Evolutionary conservation across 2,888 invertebrate genomes (phyloP), one percentile per base, ranked within the genome.

Genomic region (Eretmocerus hayati): DNA sequence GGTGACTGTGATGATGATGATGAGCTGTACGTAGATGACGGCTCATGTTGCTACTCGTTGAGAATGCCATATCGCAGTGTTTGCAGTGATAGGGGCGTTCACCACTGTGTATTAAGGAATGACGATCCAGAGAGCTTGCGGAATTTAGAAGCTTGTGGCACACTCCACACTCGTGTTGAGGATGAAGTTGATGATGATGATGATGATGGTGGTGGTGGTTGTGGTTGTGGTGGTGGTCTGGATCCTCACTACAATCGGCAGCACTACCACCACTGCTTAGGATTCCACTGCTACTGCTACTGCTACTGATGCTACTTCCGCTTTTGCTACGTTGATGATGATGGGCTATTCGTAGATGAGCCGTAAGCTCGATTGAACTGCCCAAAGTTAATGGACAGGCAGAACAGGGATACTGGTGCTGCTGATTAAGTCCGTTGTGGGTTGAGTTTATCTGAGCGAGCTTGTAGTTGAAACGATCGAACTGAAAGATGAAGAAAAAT

Each of bases 21-120:
- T 71, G 71, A 5, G 66, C 65, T 2, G 85, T 86, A 51, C 87
- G 77, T 77, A 85, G 80, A 69, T 90, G 90, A 32, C 88, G 75
- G 65, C 87, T 87, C 87, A 90, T 87, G 70, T 87, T 89, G 21
- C 87, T 88, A 67, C 88, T 89, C 13, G 88, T 88, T 30, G 87
- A 87, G 71, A 90, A 90, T 33, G 87, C 83, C 71, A 87, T 81
- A 47, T 83, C 81, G 71, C 89, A 90, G 59, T 82, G 77, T 62
- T 81, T 81, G 69, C 89, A 90, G 61, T 82, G 81, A 71, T 88
- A 89, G 3, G 88, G 87, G 9, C 87, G 76, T 63, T 88, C 87
- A 15, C 86, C 87, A 32, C 85, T 85, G 67, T 89, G 89, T 3
- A 87, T 85, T 48, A 88, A 72, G 60, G 86, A 83, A 72, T 90